Evolutionary conservation across 1,140 invertebrate genomes (phyloP), one percentile per base, ranked within the genome.

Genomic region (Brachionus paranguensis): DNA sequence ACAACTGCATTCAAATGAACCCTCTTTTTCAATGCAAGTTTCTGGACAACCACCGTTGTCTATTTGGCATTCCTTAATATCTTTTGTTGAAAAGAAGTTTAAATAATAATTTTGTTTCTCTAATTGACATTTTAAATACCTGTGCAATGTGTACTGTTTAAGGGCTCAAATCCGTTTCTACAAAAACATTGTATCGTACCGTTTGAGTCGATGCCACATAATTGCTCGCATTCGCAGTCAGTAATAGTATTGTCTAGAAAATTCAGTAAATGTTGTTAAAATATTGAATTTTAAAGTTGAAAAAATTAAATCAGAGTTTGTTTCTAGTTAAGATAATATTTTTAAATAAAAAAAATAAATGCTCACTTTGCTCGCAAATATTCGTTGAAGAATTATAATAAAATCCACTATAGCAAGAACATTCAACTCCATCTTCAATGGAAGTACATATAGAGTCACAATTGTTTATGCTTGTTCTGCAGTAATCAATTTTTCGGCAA

Each of bases 1-100:
- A 17, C 78, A 79, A 7, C 10, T 65, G 20, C 78, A 79, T 17
- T 55, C 50, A 79, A 79, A 79, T 55, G 78, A 79, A 7, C 78
- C 70, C 12, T 14, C 43, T 74, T 43, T 74, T 12, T 74, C 17
- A 17, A n/a, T 17, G 24, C 70, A 74, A 45, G 12, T 47, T 17
- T 74, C 70, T 47, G 37, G 70, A 47, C 70, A 74, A 12, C n/a
- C 70, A 17, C 43, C 70, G 20, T 45, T 45, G 6, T 74, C 24
- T 8, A 45, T 11, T 45, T 74, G 6, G 20, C 70, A 74, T 27
- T 74, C 78, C 1, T 60, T 37, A 8, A 79, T 24, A 43, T 79
- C 60, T 55, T 79, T 29, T 1, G 0, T 20, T 50, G 8, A 65
- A 4, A 70, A 29, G 2, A 70, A 55, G 12, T 33, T 24, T 12